Conservation (phyloP, 2,113 vertebrate species). For the Catharus fuscescens region DNA sequence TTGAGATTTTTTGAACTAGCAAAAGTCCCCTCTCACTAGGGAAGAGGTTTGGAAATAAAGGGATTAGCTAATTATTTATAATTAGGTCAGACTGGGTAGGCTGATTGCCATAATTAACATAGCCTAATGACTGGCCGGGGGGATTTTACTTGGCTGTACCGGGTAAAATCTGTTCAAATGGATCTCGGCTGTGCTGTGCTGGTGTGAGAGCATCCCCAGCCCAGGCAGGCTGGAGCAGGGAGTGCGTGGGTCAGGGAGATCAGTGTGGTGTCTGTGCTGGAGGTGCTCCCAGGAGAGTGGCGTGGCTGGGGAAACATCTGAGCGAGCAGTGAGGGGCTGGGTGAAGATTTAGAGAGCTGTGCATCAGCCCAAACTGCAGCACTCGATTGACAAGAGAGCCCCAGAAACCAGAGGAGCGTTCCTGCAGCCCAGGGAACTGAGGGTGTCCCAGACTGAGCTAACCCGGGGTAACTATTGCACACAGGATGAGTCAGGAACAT, state of each 20-base stretch:
- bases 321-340: not conserved
- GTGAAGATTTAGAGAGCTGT: not conserved
- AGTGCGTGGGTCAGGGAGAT: accelerated
- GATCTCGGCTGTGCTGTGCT: not conserved
- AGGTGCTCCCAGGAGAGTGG: accelerated
- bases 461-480: not conserved
- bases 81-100: slow-evolving; percentile 66
- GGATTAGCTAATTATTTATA: slow-evolving; percentile 71
- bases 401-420: not conserved
- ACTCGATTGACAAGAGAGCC: not conserved
- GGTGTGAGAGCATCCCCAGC: not conserved
- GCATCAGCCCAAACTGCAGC: not conserved
- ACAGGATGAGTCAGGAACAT: not conserved
- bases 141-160: not conserved
- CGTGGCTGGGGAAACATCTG: not conserved
- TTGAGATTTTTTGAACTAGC: not conserved
- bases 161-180: not conserved
- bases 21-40: not conserved
- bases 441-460: not conserved
- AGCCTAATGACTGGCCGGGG: slow-evolving; percentile 45
- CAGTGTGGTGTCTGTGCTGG: not conserved
- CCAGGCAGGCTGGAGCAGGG: not conserved
- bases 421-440: not conserved
- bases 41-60: slow-evolving; percentile 56
- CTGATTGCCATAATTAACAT: slow-evolving; percentile 70